phyloP scores from a whole-genome alignment of 2,113 vertebrate species.

The Gracilinanus agilis region DNA sequence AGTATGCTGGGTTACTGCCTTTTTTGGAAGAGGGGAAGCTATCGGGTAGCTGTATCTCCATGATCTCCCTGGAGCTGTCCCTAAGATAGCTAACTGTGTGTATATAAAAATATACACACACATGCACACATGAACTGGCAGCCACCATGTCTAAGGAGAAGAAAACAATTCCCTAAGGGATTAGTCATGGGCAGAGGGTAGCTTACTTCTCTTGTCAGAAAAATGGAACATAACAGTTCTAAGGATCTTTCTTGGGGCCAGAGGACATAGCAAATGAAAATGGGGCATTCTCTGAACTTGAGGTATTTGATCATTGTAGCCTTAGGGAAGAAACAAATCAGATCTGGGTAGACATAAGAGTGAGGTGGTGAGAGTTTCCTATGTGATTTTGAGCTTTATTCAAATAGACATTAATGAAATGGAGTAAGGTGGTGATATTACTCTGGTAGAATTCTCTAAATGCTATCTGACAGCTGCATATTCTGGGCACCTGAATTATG shows the following conservation, averaged over 20 bases:
- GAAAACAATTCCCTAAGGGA: not conserved
- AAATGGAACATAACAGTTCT: constrained; percentile 31
- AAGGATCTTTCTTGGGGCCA: constrained; percentile 50
- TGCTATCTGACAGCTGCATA: constrained; percentile 55
- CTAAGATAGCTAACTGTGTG: not conserved
- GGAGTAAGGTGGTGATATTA: constrained; percentile 36
- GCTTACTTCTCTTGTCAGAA: constrained; percentile 19
- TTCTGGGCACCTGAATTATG: constrained; percentile 52
- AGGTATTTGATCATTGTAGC: constrained; percentile 60
- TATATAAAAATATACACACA: too few relatives aligned
- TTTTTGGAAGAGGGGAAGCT: not conserved
- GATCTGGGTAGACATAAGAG: constrained; percentile 43
- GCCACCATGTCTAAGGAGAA: not conserved
- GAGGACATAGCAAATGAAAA: not conserved
- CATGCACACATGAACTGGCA: not conserved
- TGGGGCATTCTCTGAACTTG: not conserved
- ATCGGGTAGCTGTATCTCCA: not conserved
- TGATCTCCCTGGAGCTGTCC: constrained; percentile 19
- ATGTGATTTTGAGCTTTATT: constrained; percentile 62
- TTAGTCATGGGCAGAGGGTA: not conserved
- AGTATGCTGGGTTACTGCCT: not conserved
- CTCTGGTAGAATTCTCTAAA: constrained; percentile 54
- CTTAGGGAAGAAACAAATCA: constrained; percentile 62
- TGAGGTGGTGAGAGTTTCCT: constrained; percentile 24
- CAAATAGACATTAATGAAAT: constrained; percentile 70